These are phyloP conservation scores for Troilus luridus DNA, from an alignment of 2,888 invertebrate genomes.

Conservation along the genomic window DNA sequence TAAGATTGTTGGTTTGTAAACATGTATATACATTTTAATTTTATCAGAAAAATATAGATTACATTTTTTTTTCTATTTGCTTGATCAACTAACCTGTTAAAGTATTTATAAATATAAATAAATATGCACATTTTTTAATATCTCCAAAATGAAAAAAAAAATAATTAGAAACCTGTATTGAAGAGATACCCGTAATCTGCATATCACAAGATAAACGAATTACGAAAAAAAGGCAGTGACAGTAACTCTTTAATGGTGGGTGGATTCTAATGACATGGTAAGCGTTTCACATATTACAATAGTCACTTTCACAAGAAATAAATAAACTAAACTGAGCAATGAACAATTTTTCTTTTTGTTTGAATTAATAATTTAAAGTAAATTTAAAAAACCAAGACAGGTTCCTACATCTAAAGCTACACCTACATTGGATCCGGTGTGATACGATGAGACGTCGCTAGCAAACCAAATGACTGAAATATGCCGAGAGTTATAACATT, in stretches of 20 bases:
- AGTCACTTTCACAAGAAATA: background rate
- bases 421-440: too few species aligned
- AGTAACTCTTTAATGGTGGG: constrained; percentile 47
- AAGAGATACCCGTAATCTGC: constrained; percentile 57
- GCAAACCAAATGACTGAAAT: too few species aligned
- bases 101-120: constrained; percentile 14
- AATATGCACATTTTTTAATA: background rate
- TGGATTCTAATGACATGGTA: constrained; percentile 44
- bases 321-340: constrained; percentile 31
- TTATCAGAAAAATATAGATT: constrained; percentile 40
- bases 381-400: background rate
- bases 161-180: constrained; percentile 55
- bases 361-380: background rate
- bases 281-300: constrained; percentile 45
- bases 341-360: constrained; percentile 36
- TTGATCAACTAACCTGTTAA: constrained; percentile 10
- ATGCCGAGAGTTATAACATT: too few species aligned
- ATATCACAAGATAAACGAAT: constrained; percentile 56
- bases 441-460: too few species aligned
- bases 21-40: constrained; percentile 12
- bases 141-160: constrained; percentile 2
- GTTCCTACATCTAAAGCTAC: background rate
- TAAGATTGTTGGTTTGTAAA: constrained; percentile 8
- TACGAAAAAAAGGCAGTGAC: constrained; percentile 53
- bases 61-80: constrained; percentile 14